Base-by-base conservation (phyloP, 2,113 vertebrate species). In the Romanogobio albipinnatus region DNA sequence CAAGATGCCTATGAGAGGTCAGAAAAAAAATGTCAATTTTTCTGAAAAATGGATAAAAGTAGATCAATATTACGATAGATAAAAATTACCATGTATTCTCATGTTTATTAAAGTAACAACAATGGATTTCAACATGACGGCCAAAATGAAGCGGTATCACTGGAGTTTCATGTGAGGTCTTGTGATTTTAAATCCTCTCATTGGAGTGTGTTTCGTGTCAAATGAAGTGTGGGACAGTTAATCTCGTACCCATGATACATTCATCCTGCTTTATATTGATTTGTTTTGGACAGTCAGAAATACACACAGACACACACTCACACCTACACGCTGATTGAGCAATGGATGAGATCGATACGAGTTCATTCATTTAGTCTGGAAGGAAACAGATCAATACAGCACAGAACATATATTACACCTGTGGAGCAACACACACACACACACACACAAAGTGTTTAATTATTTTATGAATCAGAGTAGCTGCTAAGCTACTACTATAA, bases 331-430 rank as follows among this genome's bases (percentile, higher is more conserved):
- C 78, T 51, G 78, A 81, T 64, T 81, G 78, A 81, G 78, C 24
- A 66, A 64, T 49, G 61, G 78, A 43, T 81, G 9, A 51, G 62
- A 49, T 81, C 78, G 6, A 81, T 81, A 51, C 17, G 15, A 33
- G 15, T 81, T 66, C 39, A 64, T 59, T 66, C 78, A 81, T 66
- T 66, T 45, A 51, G 78, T 47, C 59, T 81, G 58, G 43, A 81
- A 81, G 61, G 43, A 81, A 81, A 66, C 78, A n/a, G 45, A 81
- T 81, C 78, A 81, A 81, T 81, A 81, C 24, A 64, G 59, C 19
- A 64, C 59, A 51, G 59, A n/a, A 79, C 76, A 47, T 62, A 47
- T 62, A 33, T 81, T 66, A 66, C 24, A 80, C 43, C 78, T 66
- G 78, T 79, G 77, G 77, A 79, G 76, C 0, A 2, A 76, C 47